Evolutionary conservation across 2,797 vertebrate species (phyloP).

Genomic region (Siniperca obscura): DNA sequence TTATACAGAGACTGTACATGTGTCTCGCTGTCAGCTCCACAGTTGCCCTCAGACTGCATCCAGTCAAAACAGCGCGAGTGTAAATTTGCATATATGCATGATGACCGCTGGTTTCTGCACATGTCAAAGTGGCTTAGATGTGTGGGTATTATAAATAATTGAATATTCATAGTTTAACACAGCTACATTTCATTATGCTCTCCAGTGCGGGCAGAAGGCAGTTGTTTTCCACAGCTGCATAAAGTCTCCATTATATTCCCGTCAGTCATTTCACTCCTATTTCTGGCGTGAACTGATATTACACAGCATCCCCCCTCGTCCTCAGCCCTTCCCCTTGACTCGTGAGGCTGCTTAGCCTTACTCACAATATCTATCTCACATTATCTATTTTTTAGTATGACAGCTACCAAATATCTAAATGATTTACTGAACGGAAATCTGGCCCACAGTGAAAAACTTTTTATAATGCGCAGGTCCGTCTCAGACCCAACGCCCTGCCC

Average conservation of each 20-base stretch:
- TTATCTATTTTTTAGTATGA: slow-evolving; percentile 27
- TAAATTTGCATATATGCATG: slow-evolving; percentile 41
- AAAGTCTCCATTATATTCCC: slow-evolving; percentile 57
- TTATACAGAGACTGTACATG: slow-evolving; percentile 18
- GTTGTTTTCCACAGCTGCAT: slow-evolving; percentile 54
- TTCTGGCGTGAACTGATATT: slow-evolving; percentile 51
- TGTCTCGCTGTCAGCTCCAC: slow-evolving; percentile 24
- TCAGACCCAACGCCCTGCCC: slow-evolving; percentile 27
- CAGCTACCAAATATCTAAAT: slow-evolving; percentile 53
- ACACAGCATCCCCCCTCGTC: slow-evolving; percentile 16
- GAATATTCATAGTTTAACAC: slow-evolving; percentile 52
- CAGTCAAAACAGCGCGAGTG: slow-evolving; percentile 53
- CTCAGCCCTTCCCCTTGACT: slow-evolving; percentile 23
- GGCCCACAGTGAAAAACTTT: slow-evolving; percentile 23
- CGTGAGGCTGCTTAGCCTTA: slow-evolving; percentile 33
- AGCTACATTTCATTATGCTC: slow-evolving; percentile 27
- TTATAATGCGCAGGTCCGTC: slow-evolving; percentile 30
- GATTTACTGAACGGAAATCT: slow-evolving; percentile 46
- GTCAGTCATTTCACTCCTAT: slow-evolving; percentile 55
- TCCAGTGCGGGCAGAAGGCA: neutral
- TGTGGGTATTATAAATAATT: slow-evolving; percentile 26
- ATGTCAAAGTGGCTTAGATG: slow-evolving; percentile 33
- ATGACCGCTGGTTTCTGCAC: slow-evolving; percentile 37
- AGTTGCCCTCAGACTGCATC: slow-evolving; percentile 32
- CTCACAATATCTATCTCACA: slow-evolving; percentile 22